Evolutionary conservation across 1,140 invertebrate species (phyloP).

Genomic region (Drosophila seguyi): DNA sequence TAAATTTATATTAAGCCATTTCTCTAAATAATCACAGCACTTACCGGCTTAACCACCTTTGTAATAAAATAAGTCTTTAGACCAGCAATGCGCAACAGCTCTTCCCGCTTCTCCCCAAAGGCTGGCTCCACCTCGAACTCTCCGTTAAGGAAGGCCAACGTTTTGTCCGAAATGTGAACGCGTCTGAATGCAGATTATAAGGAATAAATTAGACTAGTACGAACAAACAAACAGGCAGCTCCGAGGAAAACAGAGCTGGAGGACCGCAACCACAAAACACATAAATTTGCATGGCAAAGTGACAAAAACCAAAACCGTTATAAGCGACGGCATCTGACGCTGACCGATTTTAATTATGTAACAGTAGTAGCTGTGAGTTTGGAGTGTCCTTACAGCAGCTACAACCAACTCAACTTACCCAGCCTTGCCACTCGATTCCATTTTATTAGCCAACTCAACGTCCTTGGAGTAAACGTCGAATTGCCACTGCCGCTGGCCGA

Average conservation of each 20-base stretch:
- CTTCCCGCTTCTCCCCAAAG: conserved; percentile 94
- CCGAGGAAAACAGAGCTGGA: neutral
- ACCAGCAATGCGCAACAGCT: conserved; percentile 93
- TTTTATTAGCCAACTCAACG: conserved; percentile 98
- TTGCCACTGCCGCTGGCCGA: conserved; percentile 99
- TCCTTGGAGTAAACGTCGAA: conserved; percentile 99
- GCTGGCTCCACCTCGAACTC: conserved; percentile 98
- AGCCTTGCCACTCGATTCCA: conserved; percentile 98
- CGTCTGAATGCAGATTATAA: conserved; percentile 87
- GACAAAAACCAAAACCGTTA: conserved; percentile 62
- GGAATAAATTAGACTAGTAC: conserved; percentile 5
- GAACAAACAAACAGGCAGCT: neutral
- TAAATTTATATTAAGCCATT: neutral
- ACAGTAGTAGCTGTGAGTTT: conserved; percentile 3
- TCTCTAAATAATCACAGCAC: conserved; percentile 49
- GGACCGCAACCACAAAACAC: conserved; percentile 27
- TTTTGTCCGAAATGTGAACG: conserved; percentile 98
- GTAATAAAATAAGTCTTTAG: conserved; percentile 97
- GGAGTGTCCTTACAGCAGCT: conserved; percentile 9
- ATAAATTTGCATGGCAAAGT: conserved; percentile 68
- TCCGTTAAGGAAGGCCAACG: conserved; percentile 94
- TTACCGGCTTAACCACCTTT: conserved; percentile 93
- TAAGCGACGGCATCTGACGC: conserved; percentile 12
- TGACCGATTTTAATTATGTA: conserved; percentile 59
- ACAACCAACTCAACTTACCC: conserved; percentile 89